Conservation (phyloP, 1,140 invertebrate genomes). For the Colletes latitarsis region DNA sequence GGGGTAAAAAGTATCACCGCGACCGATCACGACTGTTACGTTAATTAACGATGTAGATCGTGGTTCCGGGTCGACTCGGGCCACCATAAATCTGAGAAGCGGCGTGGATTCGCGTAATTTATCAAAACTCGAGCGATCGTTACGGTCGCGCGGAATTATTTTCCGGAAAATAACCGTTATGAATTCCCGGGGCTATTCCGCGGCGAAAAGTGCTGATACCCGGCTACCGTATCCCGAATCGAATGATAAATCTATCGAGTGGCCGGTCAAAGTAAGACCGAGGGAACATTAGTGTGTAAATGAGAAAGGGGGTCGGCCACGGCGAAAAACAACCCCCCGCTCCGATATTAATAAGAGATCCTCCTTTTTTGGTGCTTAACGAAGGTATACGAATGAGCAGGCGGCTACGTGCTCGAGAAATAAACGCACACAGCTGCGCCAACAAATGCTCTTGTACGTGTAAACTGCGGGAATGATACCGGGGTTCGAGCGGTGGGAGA, state of each 20-base stretch:
- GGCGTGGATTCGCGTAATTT: conserved; percentile 27
- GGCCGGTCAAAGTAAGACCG: conserved; percentile 42
- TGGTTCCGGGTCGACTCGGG: conserved; percentile 28
- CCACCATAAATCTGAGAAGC: conserved; percentile 28
- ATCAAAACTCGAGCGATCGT: conserved; percentile 32
- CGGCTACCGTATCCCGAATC: conserved; percentile 54
- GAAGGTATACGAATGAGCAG: conserved; percentile 40
- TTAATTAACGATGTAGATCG: conserved; percentile 48
- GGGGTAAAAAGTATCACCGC: conserved; percentile 8
- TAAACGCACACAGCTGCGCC: conserved; percentile 7
- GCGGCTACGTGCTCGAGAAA: not conserved
- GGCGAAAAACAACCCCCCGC: conserved; percentile 61
- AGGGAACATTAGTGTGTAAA: conserved; percentile 72
- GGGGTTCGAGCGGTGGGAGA: not conserved
- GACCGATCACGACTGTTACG: conserved; percentile 33
- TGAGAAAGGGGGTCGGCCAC: conserved; percentile 53
- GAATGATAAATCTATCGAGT: conserved; percentile 68
- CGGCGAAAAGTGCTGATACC: conserved; percentile 46
- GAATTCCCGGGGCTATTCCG: conserved; percentile 9
- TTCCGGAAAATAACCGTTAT: conserved; percentile 37
- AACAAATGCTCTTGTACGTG: not conserved
- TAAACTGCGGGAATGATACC: not conserved
- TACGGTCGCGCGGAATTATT: conserved; percentile 33
- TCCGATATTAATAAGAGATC: conserved; percentile 74
- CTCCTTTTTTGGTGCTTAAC: conserved; percentile 59